Conservation (phyloP, 2,888 invertebrate species). For the Ectemnius cavifrons region DNA sequence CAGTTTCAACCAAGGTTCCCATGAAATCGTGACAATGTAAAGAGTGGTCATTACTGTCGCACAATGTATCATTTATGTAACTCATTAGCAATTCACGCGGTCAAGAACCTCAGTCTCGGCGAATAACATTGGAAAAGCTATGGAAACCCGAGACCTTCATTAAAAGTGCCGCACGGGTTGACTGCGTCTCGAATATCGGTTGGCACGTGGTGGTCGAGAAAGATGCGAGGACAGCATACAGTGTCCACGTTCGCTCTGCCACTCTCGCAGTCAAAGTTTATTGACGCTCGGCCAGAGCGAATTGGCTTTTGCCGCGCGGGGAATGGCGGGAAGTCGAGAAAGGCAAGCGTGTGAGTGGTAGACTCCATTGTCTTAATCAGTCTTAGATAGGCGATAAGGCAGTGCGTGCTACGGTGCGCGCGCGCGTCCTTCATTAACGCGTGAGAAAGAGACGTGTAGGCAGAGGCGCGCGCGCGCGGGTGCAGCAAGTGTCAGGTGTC, state of each 20-base stretch:
- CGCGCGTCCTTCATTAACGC: constrained; percentile 33
- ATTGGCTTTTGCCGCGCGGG: neutral
- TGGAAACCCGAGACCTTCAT: no score
- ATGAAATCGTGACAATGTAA: no score
- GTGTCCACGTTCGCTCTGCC: no score
- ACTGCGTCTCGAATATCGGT: no score
- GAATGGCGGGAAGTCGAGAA: neutral
- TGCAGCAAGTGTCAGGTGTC: constrained; percentile 74
- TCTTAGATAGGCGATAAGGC: constrained; percentile 33
- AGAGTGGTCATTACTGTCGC: no score
- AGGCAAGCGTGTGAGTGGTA: constrained; percentile 56
- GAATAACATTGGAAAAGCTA: no score
- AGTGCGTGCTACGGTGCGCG: constrained; percentile 20
- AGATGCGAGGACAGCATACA: neutral
- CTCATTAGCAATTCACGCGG: no score
- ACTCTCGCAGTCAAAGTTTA: constrained; percentile 26
- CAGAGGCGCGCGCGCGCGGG: constrained; percentile 27
- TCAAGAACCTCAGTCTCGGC: no score
- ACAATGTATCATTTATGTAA: no score
- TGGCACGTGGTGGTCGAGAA: constrained; percentile 3
- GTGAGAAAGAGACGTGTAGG: constrained; percentile 49
- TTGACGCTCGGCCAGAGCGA: constrained; percentile 21
- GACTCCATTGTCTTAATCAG: constrained; percentile 65
- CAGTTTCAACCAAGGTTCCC: no score
- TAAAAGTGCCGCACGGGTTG: no score